Base-by-base conservation (phyloP, 1,140 invertebrate genomes). In the Galleria mellonella region DNA sequence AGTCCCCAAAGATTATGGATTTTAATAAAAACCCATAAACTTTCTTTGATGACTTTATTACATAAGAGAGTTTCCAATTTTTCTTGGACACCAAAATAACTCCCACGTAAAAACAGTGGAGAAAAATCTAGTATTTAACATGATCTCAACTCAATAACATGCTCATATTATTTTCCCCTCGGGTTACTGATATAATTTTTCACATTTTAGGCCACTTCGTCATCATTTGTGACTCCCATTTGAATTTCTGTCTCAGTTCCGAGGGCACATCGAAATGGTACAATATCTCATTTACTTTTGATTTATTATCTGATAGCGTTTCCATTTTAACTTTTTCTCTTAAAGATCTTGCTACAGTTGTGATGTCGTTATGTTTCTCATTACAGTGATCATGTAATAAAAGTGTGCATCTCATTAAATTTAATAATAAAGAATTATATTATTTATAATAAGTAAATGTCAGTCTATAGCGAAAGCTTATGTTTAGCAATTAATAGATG, bases 221-320 rank as follows among this genome's bases (percentile, higher is more conserved):
- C 64, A 69, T 73, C 61, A 67, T 55, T 60, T 55, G 49, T 37
- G 51, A 51, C 55, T 59, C 64, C 55, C 56, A 73, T 72, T 72
- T 60, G 56, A 69, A 44, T 58, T 53, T 17, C 14, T 9, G 35
- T 55, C 50, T 47, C 53, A 60, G 59, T 40, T 50, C 37, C 36
- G 63, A 63, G 62, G 59, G 13, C 35, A 15, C 59, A 55, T 50
- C 60, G 47, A 51, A 58, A 52, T 55, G 53, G 51, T 58, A 71
- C 61, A 71, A 69, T 73, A 67, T 69, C 69, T 75, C 69, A 75
- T 72, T 75, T 72, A 62, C 55, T 66, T 68, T 60, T 75, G 72
- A 75, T 75, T 70, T 75, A 70, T 71, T 62, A 52, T 43, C 43
- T 57, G 62, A 71, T 71, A 63, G 46, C 54, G 43, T 65, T 66